A percentile compares a stretch with the other conserved stretches of the same genome.
These are phyloP conservation scores for Epinotia demarniana DNA, from an alignment of 2,888 invertebrate genomes.

Conservation along the genomic window DNA sequence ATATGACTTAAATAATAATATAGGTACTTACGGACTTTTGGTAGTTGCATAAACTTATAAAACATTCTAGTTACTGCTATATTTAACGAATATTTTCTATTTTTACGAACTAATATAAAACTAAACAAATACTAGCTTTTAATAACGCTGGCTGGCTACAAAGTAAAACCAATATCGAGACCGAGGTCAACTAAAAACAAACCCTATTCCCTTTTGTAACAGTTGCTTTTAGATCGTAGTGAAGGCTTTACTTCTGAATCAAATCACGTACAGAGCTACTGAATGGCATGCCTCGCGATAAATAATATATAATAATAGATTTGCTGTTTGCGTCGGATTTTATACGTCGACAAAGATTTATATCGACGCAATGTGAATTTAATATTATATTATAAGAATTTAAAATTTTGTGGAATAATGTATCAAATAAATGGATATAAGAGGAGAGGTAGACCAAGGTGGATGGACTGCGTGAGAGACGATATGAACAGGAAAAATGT, in stretches of 20 bases:
- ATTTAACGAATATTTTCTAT: not conserved
- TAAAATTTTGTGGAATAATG: too few species aligned
- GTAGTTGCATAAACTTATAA: not conserved
- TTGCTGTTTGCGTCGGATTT: slow-evolving; percentile 27
- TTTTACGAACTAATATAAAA: slow-evolving; percentile 41
- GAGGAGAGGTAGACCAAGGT: too few species aligned
- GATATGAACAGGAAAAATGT: too few species aligned
- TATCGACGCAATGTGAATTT: not conserved
- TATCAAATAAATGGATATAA: too few species aligned
- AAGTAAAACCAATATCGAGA: slow-evolving; percentile 41
- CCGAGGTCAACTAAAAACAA: slow-evolving; percentile 17
- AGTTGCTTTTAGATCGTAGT: slow-evolving; percentile 8
- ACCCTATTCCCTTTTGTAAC: not conserved
- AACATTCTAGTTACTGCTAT: not conserved
- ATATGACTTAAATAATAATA: too few species aligned
- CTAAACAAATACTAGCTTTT: slow-evolving; percentile 39
- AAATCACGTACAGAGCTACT: slow-evolving; percentile 33
- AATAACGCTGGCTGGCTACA: slow-evolving; percentile 38
- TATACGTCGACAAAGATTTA: slow-evolving; percentile 11
- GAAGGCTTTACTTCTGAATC: slow-evolving; percentile 29
- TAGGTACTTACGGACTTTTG: too few species aligned
- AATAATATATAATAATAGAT: slow-evolving; percentile 43
- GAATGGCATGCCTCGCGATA: slow-evolving; percentile 39
- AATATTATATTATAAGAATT: too few species aligned
- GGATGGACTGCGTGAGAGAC: too few species aligned